Base-by-base conservation (phyloP, 2,888 invertebrate genomes). In the Hypomecis punctinalis region DNA sequence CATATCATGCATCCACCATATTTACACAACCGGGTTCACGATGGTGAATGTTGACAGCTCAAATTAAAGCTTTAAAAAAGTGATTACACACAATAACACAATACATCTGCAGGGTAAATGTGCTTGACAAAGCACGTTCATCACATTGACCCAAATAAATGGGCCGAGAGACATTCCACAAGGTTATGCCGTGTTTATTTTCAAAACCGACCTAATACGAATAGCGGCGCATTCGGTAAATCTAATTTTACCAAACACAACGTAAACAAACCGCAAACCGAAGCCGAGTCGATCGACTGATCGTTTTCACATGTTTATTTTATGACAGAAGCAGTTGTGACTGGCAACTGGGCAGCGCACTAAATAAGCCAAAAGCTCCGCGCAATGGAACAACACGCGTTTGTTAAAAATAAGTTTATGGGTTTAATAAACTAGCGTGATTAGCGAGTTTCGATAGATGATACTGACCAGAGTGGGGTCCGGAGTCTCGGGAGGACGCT, bases 131-230 rank as follows among this genome's bases (percentile, higher is more conserved):
- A 84, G 81, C 85, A 84, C 86, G 84, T 84, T 85, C 82, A 87
- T 90, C 83, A 87, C 92, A 91, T 91, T 93, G 92, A 93, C 92
- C 92, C 82, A 92, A 88, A 92, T 92, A 84, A 83, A 80, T 84
- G 80, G 79, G 82, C 79, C 77, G 83, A 86, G 83, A 86, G 83
- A 88, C 86, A 88, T 69, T 85, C 84, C 76, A 81, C 91, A 91
- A 92, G 93, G 92, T 90, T 90, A 82, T 83, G 75, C 77, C 66
- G 78, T 86, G 90, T 90, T 90, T 91, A 91, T 91, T 90, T 91
- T 91, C 87, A 88, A 90, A 90, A 88, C 89, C 82, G 83, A 85
- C 89, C 87, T 85, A 89, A 91, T 89, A 89, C 84, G 90, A 88
- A 84, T 85, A 83, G 85, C 80, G 76, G 83, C 86, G 84, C 83